Evolutionary conservation across 2,113 vertebrate genomes (phyloP), one percentile per base, ranked within the genome.

Genomic region (Polyodon spathula): DNA sequence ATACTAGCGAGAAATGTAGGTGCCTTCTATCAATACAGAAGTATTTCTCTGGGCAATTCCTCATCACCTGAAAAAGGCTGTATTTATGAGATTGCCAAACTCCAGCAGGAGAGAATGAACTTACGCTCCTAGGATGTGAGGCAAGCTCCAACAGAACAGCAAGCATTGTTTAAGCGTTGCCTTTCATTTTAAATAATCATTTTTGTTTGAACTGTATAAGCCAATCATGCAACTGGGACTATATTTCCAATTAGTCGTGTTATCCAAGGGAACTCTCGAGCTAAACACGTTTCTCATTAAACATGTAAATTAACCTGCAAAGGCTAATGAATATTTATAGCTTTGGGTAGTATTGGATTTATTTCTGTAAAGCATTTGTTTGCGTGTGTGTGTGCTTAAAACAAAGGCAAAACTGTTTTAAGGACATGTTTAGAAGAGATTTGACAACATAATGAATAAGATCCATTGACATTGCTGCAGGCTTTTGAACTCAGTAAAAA

Each of bases 201-300:
- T 63, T 63, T 58, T 56, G 60, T 64, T 57, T 56, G 39, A 37
- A 39, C 46, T 56, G 62, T 66, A 63, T 71, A 67, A 61, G 58
- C 55, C 59, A 63, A 44, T 55, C 40, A 63, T 63, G 57, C 68
- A 56, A 67, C 56, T 61, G 71, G 68, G 71, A 73, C 39, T 61
- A 61, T 63, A 61, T 57, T 63, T 63, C 60, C 71, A 67, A 73
- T 73, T 73, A 73, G 67, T 61, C 53, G 59, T 68, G 71, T 65
- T 67, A 55, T 65, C 61, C 56, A 66, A 73, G 70, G 69, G 66
- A 73, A 67, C 60, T 56, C 65, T 53, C 50, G 58, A 27, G 27
- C 27, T 27, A 27, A 27, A 27, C 27, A 27, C 27, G 3, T 27
- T 27, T 67, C 62, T 65, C 62, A 72, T 73, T 67, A 67, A 73